Evolutionary conservation across 2,113 vertebrate species (phyloP), one percentile per base, ranked within the genome.

Genomic region (Eira barbara): DNA sequence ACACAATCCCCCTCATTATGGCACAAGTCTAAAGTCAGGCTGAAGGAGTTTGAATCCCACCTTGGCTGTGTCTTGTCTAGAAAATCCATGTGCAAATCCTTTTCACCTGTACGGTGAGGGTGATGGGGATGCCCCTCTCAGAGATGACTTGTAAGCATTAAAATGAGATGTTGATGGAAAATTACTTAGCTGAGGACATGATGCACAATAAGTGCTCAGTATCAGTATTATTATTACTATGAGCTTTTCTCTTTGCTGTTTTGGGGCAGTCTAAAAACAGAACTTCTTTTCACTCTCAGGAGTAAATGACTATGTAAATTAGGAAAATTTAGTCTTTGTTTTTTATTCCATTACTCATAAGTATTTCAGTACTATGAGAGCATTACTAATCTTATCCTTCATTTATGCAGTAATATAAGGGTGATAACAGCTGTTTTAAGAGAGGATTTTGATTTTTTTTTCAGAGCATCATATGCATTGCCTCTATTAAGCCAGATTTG

Each of bases 351-450:
- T 97, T 95, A 97, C 97, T 98, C 89, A 82, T 89, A 96, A 96
- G 81, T 71, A 97, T 98, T 95, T 98, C 18, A 73, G 94, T 89
- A 83, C 63, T 91, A 69, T 73, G 78, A 95, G 85, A 93, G 78
- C 89, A 97, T 95, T 97, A 94, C 93, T 98, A 96, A 97, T 95
- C 97, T 98, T 97, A 96, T 31, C 81, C 49, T 97, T 94, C 97
- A 95, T 59, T 96, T 97, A 91, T 91, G 20, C 39, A 80, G 52
- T 82, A 92, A 83, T 96, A 94, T 47, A 95, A 95, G 95, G 74
- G n/a, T 92, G 92, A 93, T 97, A 97, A 87, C 96, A 97, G 97
- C 94, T 97, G 85, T 83, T 96, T 96, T 89, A 96, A 94, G 85
- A 92, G 81, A 78, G 27, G 59, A 96, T 94, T 92, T 85, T 90